Evolutionary conservation across 2,797 vertebrate genomes (phyloP), one percentile per base, ranked within the genome.

Genomic region (Phrynocephalus forsythii): DNA sequence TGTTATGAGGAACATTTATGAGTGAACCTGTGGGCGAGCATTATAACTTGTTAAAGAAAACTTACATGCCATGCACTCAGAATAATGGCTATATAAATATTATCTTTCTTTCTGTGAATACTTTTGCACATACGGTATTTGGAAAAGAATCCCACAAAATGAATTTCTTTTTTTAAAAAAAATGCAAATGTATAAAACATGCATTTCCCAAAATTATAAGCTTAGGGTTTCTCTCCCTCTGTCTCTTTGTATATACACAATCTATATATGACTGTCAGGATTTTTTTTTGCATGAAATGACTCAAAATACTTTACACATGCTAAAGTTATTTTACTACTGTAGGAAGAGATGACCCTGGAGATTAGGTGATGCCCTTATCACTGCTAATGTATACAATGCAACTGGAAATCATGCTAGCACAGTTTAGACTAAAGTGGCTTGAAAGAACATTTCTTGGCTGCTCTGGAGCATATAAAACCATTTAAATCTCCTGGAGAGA

Each of bases 291-390:
- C 72, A 92, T 48, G 89, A 90, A 94, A 85, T n/a, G 85, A 90
- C 81, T 85, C 75, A 82, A 94, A 89, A 77, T 87, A 85, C 90
- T 94, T 94, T 87, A 90, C 87, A 83, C 88, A 90, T 0, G 5
- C 89, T 92, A 84, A 81, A 95, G 84, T 89, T 93, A 88, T 93
- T 94, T 94, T 93, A 93, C 92, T 92, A 92, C 88, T 87, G 93
- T 86, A 96, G 89, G 89, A 94, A 91, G 84, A 94, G 92, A 94
- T 95, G 94, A 94, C 94, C 93, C 90, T 50, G 3, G 6, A 95
- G 95, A 95, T 95, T 92, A 96, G 83, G 48, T 18, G 67, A 87
- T 33, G 82, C 77, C 91, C 88, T 93, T 91, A 90, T 93, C 92
- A n/a, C 86, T 75, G 56, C 87, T 94, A 91, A 87, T n/a, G 78